phyloP scores from a whole-genome alignment of 2,113 vertebrate genomes.

The Forbesichthys papilliferus region DNA sequence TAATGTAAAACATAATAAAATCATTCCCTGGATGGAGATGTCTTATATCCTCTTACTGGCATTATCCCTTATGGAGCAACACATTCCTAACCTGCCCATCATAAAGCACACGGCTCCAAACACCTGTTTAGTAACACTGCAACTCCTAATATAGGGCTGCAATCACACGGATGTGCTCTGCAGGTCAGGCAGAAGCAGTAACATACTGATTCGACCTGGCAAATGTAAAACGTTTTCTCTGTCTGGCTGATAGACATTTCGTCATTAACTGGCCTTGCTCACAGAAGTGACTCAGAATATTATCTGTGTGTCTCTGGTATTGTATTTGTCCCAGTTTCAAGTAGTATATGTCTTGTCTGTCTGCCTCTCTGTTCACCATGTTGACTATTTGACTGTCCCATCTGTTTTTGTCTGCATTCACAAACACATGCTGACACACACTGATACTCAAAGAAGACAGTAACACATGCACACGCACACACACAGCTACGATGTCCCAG shows the following conservation, averaged over 20 bases:
- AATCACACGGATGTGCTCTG: background rate
- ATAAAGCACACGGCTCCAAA: slow-evolving; percentile 62
- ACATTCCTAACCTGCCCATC: slow-evolving; percentile 72
- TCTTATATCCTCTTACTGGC: too few species aligned
- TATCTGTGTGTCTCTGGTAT: slow-evolving; percentile 21
- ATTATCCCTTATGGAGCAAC: background rate
- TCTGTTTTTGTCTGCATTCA: background rate
- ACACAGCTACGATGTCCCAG: too few species aligned
- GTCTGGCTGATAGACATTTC: slow-evolving; percentile 16
- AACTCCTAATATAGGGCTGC: slow-evolving; percentile 30
- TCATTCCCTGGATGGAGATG: too few species aligned
- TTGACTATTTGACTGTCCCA: too few species aligned
- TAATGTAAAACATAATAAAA: too few species aligned
- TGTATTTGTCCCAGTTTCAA: background rate
- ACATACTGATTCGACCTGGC: slow-evolving; percentile 51
- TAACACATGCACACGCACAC: too few species aligned
- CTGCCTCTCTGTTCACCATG: too few species aligned
- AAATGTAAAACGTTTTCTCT: slow-evolving; percentile 35
- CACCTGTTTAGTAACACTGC: slow-evolving; percentile 65
- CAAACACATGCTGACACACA: too few species aligned
- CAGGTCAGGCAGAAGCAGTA: slow-evolving; percentile 47
- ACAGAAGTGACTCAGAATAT: slow-evolving; percentile 20
- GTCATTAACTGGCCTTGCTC: slow-evolving; percentile 20
- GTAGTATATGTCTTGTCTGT: background rate
- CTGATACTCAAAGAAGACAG: too few species aligned